Base-by-base conservation (phyloP, 2,113 vertebrate genomes). In the Empidonax traillii region DNA sequence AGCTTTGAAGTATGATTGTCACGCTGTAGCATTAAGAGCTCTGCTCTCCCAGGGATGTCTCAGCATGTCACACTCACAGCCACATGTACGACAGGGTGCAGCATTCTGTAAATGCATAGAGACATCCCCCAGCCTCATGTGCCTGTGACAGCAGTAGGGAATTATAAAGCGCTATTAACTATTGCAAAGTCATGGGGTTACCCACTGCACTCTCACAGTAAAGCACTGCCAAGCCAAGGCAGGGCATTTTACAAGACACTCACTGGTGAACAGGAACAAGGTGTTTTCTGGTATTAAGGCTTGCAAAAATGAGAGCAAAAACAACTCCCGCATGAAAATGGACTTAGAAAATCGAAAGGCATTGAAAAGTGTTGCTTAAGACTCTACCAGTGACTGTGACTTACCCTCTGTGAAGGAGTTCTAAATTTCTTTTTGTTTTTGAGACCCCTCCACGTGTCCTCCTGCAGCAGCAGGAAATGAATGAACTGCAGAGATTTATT, bases 21-120 rank as follows among this genome's bases (percentile, higher is more conserved):
- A 97, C 31, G 43, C 92, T 96, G 97, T 65, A 84, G 92, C 67
- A 74, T 85, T 59, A 90, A 97, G 86, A 96, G 87, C 78, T 89
- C 68, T 41, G 59, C 49, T 92, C 87, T 94, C 81, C 58, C 75
- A 22, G 85, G 96, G 95, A 86, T 85, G 87, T 58, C 91, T 94
- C 85, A 37, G 92, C 88, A 27, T 62, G 90, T 95, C 94, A 65
- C 14, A 12, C 35, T 53, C 61, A 41, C 84, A 33, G 56, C 71
- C 66, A 15, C 11, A 18, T 39, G 65, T 67, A 12, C 1, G 3
- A 41, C 28, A 6, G 46, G n/a, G 63, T 1, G 1, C 55, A 35
- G 79, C 58, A 1, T 2, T 13, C 76, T 56, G 58, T 10, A 18
- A 63, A 31, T 0, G n/a, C 43, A n/a, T 69, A 11, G 8, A 33